These are phyloP conservation scores for Sphaerophoria taeniata DNA, from an alignment of 2,888 invertebrate genomes.

Conservation along the genomic window DNA sequence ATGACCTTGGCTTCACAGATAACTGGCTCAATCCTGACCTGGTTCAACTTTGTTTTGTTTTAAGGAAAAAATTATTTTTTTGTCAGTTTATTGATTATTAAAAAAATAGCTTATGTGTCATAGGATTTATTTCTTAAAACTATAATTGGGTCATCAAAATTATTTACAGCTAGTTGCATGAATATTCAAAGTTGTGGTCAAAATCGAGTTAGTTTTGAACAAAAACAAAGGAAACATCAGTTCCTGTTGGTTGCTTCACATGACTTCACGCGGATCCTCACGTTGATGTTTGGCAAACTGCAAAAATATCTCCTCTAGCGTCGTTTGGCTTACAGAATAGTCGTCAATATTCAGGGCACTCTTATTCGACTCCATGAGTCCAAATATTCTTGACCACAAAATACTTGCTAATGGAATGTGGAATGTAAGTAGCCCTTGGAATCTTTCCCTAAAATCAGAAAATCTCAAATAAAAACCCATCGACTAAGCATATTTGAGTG, in stretches of 20 bases:
- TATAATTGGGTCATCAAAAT: no score
- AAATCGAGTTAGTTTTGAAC: no score
- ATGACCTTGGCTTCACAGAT: constrained; percentile 36
- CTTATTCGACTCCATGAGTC: constrained; percentile 87
- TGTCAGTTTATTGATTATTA: no score
- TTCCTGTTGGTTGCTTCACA: constrained; percentile 34
- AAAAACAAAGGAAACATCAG: background rate
- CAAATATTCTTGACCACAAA: constrained; percentile 89
- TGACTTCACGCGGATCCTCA: constrained; percentile 65
- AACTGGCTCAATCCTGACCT: no score
- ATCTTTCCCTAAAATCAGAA: constrained; percentile 85
- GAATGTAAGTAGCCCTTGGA: constrained; percentile 88
- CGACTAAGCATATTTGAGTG: background rate
- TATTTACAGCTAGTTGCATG: no score
- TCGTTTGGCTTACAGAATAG: constrained; percentile 91
- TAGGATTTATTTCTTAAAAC: no score
- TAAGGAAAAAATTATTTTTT: no score
- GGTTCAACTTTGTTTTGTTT: no score
- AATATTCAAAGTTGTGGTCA: no score
- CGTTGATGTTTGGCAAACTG: constrained; percentile 86
- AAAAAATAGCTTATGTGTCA: no score
- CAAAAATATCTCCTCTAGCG: constrained; percentile 91
- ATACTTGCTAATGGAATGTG: constrained; percentile 85
- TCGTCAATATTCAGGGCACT: constrained; percentile 86
- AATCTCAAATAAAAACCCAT: constrained; percentile 66